Conservation (phyloP, 2,888 invertebrate species). For the Lithophane ornitopus region DNA sequence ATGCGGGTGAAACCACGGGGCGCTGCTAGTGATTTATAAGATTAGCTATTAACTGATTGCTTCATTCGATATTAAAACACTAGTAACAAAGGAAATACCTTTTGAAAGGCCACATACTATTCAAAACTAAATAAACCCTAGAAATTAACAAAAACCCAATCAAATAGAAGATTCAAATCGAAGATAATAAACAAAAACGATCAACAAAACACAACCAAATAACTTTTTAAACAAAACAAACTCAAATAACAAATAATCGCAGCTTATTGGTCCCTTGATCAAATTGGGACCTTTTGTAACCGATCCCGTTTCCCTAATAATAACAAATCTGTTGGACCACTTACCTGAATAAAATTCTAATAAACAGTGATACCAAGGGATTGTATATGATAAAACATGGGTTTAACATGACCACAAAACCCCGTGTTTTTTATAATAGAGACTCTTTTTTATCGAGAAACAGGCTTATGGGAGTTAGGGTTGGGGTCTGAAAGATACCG, state of each 20-base stretch:
- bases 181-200: constrained; percentile 22
- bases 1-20: no score
- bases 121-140: neutral
- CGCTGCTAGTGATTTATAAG: neutral
- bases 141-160: neutral
- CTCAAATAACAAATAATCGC: constrained; percentile 7
- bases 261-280: constrained; percentile 16
- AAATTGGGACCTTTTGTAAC: constrained; percentile 22
- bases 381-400: constrained; percentile 32
- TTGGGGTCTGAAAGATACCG: neutral
- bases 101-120: neutral
- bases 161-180: constrained; percentile 16
- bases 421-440: constrained; percentile 9
- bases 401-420: constrained; percentile 17
- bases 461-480: constrained; percentile 38
- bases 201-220: constrained; percentile 4
- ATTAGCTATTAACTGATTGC: neutral
- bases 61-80: neutral
- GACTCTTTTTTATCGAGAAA: constrained; percentile 40
- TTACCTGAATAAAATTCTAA: constrained; percentile 58
- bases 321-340: constrained; percentile 51
- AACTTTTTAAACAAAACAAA: constrained; percentile 31
- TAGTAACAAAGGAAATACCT: no score
- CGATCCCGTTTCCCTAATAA: constrained; percentile 35
- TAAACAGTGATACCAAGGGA: constrained; percentile 43